phyloP scores from a whole-genome alignment of 92 coral and sea anemone genomes.

The Plumapathes pennacea region DNA sequence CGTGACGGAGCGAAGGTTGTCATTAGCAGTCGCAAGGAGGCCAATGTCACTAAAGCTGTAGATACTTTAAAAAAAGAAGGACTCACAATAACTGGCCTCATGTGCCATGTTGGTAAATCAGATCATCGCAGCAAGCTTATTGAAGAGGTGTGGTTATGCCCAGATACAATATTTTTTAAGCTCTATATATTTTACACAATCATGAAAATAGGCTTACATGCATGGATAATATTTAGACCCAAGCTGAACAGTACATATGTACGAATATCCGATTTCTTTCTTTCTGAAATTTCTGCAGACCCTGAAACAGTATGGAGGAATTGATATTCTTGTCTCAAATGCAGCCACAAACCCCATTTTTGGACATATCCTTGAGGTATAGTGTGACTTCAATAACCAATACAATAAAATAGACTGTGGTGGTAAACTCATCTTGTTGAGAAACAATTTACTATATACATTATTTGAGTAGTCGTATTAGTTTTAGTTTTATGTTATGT shows the following conservation, averaged over 20 bases:
- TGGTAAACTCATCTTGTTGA: too few species aligned
- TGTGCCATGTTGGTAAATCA: conserved; percentile 93
- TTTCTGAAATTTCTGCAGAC: conserved; percentile 72
- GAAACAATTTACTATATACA: too few species aligned
- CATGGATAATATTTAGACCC: too few species aligned
- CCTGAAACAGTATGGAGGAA: conserved; percentile 77
- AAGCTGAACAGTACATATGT: too few species aligned
- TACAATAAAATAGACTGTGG: too few species aligned
- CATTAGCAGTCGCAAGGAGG: conserved; percentile 87
- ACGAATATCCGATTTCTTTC: too few species aligned
- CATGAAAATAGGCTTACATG: too few species aligned
- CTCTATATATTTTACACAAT: too few species aligned
- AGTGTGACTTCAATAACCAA: too few species aligned
- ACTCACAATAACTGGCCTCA: conserved; percentile 67
- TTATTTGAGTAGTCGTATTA: too few species aligned
- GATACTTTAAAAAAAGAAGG: conserved; percentile 65
- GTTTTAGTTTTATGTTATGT: neutral
- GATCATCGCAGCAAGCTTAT: conserved; percentile 82
- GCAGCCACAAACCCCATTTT: conserved; percentile 89
- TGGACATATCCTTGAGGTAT: conserved; percentile 81
- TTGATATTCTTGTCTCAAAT: conserved; percentile 94
- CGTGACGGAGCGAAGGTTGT: conserved; percentile 97
- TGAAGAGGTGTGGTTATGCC: conserved; percentile 50
- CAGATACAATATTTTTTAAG: neutral
- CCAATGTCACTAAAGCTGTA: conserved; percentile 72